Base-by-base conservation (phyloP, 37 sponge, comb jelly and placozoan species). In the Ianthella basta region DNA sequence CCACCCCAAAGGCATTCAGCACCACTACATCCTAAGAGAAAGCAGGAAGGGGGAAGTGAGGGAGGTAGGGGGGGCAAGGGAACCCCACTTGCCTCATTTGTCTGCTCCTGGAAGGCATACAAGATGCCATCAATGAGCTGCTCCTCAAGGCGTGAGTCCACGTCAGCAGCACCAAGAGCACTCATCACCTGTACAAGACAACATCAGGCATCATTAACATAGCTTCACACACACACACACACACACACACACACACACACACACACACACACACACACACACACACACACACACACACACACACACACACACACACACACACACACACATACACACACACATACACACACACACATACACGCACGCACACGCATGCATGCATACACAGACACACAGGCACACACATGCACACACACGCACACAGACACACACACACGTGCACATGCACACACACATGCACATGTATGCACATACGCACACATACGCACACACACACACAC, bases 101-200 rank as follows among this genome's bases (percentile, higher is more conserved):
- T 92, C 80, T 92, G 93, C 59, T 96, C 99, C 78, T 95, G 98
- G 57, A 94, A 97, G 23, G 97, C 97, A 61, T 94, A 97, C 67
- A 97, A 59, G 35, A 97, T 97, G 15, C 99, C 99, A 86, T 98
- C 99, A 84, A 98, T 98, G 59, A 98, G 85, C 86, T 98, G 99
- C 64, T 98, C 99, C 74, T 98, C 99, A 56, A 98, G 78, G 18
- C 97, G 81, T 8, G 95, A 90, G 81, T 98, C 99, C 50, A 98
- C 87, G 37, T 98, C 99, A 40, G 95, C 86, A 40, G 95, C 99
- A 39, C 99, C 99, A 24, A 98, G 88, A 65, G 91, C 94, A 34
- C 86, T 87, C 64, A 97, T 86, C 15, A 97, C 91, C 95, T 97
- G 80, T 15, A 44, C 30, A 79, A 80, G 12, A 39, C 65, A n/a